Evolutionary conservation across 2,888 invertebrate species (phyloP), one percentile per base, ranked within the genome.

Genomic region (Acleris literana): DNA sequence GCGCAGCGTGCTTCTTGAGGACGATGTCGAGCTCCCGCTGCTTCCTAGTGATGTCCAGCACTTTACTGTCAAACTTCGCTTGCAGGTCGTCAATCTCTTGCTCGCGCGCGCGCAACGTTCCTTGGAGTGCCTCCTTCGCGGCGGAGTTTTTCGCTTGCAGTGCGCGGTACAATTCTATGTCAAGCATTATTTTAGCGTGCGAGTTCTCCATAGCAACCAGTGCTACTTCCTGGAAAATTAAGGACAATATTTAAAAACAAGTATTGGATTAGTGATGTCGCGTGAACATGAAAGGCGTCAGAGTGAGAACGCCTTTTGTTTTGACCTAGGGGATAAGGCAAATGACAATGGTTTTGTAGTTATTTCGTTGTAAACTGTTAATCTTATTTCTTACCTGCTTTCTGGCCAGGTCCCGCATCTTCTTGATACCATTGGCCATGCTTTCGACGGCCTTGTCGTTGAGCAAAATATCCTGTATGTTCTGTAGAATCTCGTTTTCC

Each of bases 371-470:
- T 46, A 46, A 17, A 5, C 46, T n/a, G 6, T 3, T 16, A 0
- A 44, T 44, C 44, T 5, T n/a, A 6, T 7, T 46, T 17, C 1
- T 46, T 16, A 94, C 94, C 80, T 93, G 87, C 75, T 90, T 90
- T 64, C 92, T 83, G 1, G 90, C 86, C 81, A 90, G 82, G 57
- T 93, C 92, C 51, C 93, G 81, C 84, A 93, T 90, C 71, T 90
- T 88, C 76, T 87, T 88, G 48, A 93, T 92, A 16, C 89, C 90
- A 53, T 86, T 87, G 2, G 92, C 92, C 90, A 92, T 92, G 1
- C 84, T 85, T 80, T 94, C 85, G 5, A 95, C 94, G 0, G 95
- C 94, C 76, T 96, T 96, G 74, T 96, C 95, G 52, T 95, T 94
- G 5, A 95, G 93, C 5, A 95, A 81, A 76, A 95, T 95, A 13